phyloP scores from a whole-genome alignment of 2,113 vertebrate genomes.

The Australoheros scitulus region DNA sequence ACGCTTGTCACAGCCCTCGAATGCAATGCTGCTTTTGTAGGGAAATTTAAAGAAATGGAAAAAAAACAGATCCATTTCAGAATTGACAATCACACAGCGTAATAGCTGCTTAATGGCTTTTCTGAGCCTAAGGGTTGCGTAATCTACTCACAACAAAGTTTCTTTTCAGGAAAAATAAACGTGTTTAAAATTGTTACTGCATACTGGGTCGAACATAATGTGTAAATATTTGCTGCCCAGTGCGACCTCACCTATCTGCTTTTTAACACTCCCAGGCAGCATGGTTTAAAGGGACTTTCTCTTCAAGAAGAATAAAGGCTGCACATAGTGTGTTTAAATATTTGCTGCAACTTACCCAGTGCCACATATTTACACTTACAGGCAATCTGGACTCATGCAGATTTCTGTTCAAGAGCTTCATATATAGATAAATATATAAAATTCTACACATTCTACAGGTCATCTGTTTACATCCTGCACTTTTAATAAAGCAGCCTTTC shows the following conservation, averaged over 20 bases:
- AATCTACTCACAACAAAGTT: conserved; percentile 15
- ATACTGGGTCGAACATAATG: neutral
- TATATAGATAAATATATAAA: too few species aligned
- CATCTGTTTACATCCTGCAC: neutral
- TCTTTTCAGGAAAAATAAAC: conserved; percentile 17
- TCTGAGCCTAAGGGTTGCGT: conserved; percentile 10
- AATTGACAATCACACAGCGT: conserved; percentile 28
- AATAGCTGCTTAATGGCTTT: conserved; percentile 51
- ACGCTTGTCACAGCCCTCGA: conserved; percentile 10
- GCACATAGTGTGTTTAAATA: neutral
- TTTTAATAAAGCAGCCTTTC: neutral
- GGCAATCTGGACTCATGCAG: too few species aligned
- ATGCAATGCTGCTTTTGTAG: neutral
- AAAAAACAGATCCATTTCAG: conserved; percentile 33
- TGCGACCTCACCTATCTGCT: neutral
- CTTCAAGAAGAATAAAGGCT: neutral
- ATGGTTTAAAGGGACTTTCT: neutral
- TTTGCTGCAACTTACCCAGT: neutral
- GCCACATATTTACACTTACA: neutral
- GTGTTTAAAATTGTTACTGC: neutral
- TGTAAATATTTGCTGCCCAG: neutral
- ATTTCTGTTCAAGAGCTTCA: too few species aligned
- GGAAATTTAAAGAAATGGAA: conserved; percentile 1
- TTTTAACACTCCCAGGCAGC: neutral
- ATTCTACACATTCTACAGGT: neutral